These are phyloP conservation scores for Ictidomys tridecemlineatus DNA, from an alignment of 2,113 vertebrate species.

Conservation along the genomic window DNA sequence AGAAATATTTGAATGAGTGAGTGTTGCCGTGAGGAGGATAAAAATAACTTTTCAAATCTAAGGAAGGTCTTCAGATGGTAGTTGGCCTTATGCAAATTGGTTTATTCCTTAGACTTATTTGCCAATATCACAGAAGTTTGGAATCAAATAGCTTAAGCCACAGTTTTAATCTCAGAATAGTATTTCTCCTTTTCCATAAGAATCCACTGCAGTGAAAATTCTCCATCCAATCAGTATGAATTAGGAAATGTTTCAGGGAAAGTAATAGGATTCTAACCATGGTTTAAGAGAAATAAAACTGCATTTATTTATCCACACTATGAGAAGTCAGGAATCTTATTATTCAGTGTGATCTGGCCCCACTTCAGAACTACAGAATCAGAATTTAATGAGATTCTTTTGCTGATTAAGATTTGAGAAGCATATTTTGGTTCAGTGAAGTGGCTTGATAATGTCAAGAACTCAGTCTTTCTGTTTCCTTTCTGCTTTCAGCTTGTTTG, in stretches of 20 bases:
- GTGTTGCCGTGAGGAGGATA: background rate
- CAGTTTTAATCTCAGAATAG: slow-evolving; percentile 37
- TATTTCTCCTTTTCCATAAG: background rate
- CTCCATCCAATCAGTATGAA: background rate
- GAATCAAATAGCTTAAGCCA: background rate
- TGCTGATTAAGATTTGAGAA: background rate
- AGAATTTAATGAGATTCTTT: background rate
- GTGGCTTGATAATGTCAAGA: background rate
- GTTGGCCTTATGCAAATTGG: background rate
- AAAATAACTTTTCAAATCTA: background rate
- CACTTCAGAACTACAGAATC: background rate
- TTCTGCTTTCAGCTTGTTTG: background rate
- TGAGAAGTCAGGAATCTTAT: background rate
- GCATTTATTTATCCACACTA: slow-evolving; percentile 9
- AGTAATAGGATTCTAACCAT: slow-evolving; percentile 7
- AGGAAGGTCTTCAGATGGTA: background rate
- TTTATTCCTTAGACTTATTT: background rate
- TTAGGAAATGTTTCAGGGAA: background rate
- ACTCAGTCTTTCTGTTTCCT: background rate
- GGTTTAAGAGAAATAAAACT: slow-evolving; percentile 44
- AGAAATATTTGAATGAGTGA: background rate
- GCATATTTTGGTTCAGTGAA: background rate
- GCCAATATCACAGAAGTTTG: background rate
- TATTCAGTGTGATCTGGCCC: background rate
- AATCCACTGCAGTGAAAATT: slow-evolving; percentile 20